Base-by-base conservation (phyloP, 1,140 invertebrate genomes). In the Phymastichus coffea region DNA sequence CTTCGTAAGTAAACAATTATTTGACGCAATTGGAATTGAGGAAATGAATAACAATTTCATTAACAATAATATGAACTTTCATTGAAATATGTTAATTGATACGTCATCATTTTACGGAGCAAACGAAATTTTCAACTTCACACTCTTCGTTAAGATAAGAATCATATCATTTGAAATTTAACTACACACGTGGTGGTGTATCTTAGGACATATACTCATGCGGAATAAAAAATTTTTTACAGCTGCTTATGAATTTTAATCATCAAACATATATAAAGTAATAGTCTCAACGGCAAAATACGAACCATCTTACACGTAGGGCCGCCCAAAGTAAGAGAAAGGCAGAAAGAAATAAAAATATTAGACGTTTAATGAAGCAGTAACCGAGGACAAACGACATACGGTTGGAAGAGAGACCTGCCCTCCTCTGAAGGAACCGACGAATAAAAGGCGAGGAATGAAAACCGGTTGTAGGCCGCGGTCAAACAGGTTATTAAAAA, bases 401-500 rank as follows among this genome's bases (percentile, higher is more conserved):
- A 37, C 23, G 35, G n/a, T 14, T 15, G n/a, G 49, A n/a, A n/a
- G n/a, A n/a, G n/a, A n/a, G n/a, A n/a, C 38, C 51, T 60, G 51
- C 48, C 57, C 48, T 40, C 57, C 54, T 33, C 14, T 23, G 51
- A 28, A 19, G 23, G 10, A 33, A 54, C 9, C n/a, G n/a, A n/a
- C 6, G 44, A 54, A 60, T 52, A 26, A 44, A 59, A 59, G 23
- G 49, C 44, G 37, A 30, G n/a, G 14, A 60, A 25, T 26, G 43
- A 41, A 12, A 60, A 60, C 57, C 57, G 57, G 57, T 60, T 60
- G 12, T 60, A 47, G 41, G 30, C 47, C 10, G 20, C 22, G 12
- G 48, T 23, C 22, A 53, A 53, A 55, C 44, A 33, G 59, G 59
- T 61, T 61, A 56, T 55, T 61, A 61, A 61, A 60, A 52, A 61